Evolutionary conservation across 1,140 invertebrate genomes (phyloP).

Genomic region (Micrasema minimum): DNA sequence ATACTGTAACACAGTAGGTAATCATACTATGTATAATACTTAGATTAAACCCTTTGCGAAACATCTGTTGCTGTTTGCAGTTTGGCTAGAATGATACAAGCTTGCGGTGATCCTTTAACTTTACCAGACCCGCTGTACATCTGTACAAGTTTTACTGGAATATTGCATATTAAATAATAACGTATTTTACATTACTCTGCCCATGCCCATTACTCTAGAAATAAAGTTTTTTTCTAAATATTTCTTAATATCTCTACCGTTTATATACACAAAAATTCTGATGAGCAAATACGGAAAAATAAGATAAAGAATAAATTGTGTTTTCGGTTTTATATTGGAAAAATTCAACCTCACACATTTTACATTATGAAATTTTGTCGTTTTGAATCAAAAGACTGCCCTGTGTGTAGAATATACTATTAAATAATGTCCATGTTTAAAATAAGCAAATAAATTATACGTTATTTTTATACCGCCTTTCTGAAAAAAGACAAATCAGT

Average conservation of each 20-base stretch:
- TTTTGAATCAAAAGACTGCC: slow-evolving; percentile 31
- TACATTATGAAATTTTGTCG: no score
- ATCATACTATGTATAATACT: no score
- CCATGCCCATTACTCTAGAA: not conserved
- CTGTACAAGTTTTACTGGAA: slow-evolving; percentile 8
- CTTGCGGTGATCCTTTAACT: slow-evolving; percentile 25
- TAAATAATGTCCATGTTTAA: slow-evolving; percentile 54
- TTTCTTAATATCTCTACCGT: no score
- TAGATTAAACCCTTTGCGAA: slow-evolving; percentile 5
- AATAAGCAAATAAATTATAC: slow-evolving; percentile 53
- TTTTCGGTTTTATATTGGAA: no score
- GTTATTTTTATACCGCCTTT: slow-evolving; percentile 33
- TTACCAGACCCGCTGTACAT: not conserved
- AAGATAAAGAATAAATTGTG: no score
- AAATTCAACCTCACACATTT: no score
- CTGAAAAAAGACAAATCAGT: no score
- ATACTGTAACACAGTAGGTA: no score
- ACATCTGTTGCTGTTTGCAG: slow-evolving; percentile 30
- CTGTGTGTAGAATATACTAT: slow-evolving; percentile 50
- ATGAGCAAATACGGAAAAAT: no score
- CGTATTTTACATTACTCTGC: not conserved
- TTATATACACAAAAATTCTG: no score
- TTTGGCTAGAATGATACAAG: slow-evolving; percentile 16
- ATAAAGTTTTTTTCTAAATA: no score
- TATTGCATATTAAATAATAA: slow-evolving; percentile 21